These are phyloP conservation scores for Callimorpha dominula DNA, from an alignment of 2,888 invertebrate species.

Conservation along the genomic window DNA sequence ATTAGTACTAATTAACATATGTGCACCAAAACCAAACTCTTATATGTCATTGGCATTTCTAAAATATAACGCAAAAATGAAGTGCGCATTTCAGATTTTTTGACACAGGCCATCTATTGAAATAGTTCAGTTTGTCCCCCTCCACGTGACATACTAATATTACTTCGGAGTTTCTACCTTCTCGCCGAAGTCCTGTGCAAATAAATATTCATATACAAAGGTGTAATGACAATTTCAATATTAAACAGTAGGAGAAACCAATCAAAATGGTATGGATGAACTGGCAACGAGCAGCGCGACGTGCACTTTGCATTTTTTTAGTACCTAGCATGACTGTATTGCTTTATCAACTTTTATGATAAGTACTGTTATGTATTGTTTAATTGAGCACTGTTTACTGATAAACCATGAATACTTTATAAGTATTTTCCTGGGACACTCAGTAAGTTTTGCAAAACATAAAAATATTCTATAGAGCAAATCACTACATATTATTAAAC, in stretches of 20 bases:
- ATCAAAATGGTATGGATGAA: constrained; percentile 22
- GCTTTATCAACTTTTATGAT: constrained; percentile 28
- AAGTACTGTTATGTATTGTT: too few species aligned
- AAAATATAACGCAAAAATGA: too few species aligned
- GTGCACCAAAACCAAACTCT: not conserved
- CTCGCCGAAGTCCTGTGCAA: constrained; percentile 2
- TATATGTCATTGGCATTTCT: too few species aligned
- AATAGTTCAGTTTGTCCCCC: not conserved
- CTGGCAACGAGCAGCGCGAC: constrained; percentile 11
- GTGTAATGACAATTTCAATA: constrained; percentile 32
- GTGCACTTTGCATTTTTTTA: constrained; percentile 16
- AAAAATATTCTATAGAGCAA: too few species aligned
- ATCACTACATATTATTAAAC: too few species aligned
- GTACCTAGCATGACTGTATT: constrained; percentile 41
- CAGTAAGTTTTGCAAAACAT: too few species aligned
- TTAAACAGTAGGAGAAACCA: constrained; percentile 24
- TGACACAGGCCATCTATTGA: not conserved
- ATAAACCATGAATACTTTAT: too few species aligned
- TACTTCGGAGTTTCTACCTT: constrained; percentile 9
- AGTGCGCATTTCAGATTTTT: too few species aligned
- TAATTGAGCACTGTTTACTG: too few species aligned
- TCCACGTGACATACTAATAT: constrained; percentile 13
- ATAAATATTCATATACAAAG: constrained; percentile 24
- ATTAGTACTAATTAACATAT: not conserved
- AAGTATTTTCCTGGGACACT: too few species aligned